Conservation (phyloP, 2,888 invertebrate species). For the Amblyjoppa fuscipennis region DNA sequence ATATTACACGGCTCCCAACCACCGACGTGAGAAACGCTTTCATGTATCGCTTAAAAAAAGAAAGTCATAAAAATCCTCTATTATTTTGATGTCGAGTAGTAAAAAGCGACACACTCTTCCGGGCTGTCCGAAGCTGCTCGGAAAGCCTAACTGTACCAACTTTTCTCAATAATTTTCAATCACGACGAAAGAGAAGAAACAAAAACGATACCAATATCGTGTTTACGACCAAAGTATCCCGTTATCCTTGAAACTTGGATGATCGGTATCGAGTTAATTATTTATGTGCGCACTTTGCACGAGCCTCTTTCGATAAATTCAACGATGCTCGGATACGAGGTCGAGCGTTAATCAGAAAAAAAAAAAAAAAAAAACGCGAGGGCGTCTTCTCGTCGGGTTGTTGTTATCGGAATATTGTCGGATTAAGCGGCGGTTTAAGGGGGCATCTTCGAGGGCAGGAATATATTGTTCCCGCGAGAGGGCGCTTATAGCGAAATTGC, state of each 20-base stretch:
- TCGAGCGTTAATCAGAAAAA: background rate
- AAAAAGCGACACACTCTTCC: background rate
- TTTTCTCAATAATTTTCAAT: background rate
- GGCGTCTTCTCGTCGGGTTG: background rate
- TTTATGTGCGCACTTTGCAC: background rate
- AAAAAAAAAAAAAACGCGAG: background rate
- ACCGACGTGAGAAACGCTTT: background rate
- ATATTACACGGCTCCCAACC: conserved; percentile 22
- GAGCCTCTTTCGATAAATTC: conserved; percentile 7
- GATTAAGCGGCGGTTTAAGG: background rate
- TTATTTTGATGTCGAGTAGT: background rate
- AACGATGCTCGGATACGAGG: background rate
- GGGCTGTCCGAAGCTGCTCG: too few species aligned
- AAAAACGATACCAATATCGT: background rate
- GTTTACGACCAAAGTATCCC: background rate
- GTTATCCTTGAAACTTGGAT: background rate
- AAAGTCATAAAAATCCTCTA: background rate
- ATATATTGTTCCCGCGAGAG: conserved; percentile 30
- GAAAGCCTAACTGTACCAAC: background rate
- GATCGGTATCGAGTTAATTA: conserved; percentile 7
- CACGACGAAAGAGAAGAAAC: background rate
- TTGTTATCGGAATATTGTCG: conserved; percentile 4
- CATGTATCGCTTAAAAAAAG: background rate
- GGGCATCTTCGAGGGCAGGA: conserved; percentile 10
- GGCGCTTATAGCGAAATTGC: conserved; percentile 28